phyloP scores from a whole-genome alignment of 2,888 invertebrate genomes.

The Liposcelis brunnea region DNA sequence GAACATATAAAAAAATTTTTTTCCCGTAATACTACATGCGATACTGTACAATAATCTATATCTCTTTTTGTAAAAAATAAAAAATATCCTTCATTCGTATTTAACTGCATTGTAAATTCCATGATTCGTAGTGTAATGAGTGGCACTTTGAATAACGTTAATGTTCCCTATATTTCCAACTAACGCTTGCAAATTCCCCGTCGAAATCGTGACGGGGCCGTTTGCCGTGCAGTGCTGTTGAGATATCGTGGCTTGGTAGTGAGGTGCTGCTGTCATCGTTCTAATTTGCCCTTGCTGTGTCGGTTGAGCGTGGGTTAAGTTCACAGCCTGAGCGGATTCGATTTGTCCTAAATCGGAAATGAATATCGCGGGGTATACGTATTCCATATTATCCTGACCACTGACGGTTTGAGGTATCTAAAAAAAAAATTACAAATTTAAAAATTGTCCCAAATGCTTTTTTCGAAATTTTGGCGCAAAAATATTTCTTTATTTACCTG shows the following conservation, averaged over 20 bases:
- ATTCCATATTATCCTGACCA: background rate
- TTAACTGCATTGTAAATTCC: background rate
- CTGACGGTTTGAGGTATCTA: no score
- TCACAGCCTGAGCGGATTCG: slow-evolving; percentile 1
- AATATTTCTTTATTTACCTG: no score
- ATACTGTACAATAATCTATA: no score
- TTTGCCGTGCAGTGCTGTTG: background rate
- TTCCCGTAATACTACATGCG: no score
- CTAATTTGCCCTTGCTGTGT: background rate
- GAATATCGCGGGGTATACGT: slow-evolving; percentile 1
- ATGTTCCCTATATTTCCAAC: background rate
- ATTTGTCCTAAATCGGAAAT: background rate
- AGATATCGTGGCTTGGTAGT: background rate
- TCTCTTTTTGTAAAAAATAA: no score
- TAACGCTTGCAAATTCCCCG: slow-evolving; percentile 5
- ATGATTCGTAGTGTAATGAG: slow-evolving; percentile 6
- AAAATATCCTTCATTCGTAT: no score
- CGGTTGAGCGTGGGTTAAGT: slow-evolving; percentile 2
- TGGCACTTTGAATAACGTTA: background rate
- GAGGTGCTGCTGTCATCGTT: background rate
- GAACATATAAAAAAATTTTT: no score
- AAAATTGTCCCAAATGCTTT: no score
- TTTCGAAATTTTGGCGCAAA: no score
- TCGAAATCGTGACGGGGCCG: background rate
- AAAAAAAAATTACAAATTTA: slow-evolving; percentile 6